These are phyloP conservation scores for Drosophila cardini DNA, from an alignment of 1,140 invertebrate genomes.

Conservation along the genomic window DNA sequence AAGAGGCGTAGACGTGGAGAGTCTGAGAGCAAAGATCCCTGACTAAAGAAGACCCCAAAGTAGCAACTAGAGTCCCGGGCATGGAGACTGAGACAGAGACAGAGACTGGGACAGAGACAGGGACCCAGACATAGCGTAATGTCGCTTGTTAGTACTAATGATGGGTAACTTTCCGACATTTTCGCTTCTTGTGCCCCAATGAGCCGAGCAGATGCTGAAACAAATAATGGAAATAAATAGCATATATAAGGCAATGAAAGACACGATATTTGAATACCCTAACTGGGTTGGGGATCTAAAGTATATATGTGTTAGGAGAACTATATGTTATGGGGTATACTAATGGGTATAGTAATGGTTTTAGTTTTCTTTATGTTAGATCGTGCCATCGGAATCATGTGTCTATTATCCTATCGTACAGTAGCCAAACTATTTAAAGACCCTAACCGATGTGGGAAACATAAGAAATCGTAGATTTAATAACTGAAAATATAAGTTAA, in stretches of 20 bases:
- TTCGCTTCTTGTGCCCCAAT: slow-evolving; percentile 15
- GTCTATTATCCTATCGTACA: too few species aligned
- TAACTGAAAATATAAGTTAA: too few species aligned
- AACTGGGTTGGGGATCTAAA: background rate
- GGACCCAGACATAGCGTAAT: slow-evolving; percentile 51
- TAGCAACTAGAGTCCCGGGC: background rate
- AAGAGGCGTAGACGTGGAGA: slow-evolving; percentile 4
- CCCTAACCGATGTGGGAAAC: too few species aligned
- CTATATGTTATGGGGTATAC: too few species aligned
- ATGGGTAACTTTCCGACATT: slow-evolving; percentile 59
- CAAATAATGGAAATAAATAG: slow-evolving; percentile 23
- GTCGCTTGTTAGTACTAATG: slow-evolving; percentile 82
- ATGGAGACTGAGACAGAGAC: background rate
- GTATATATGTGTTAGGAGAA: too few species aligned
- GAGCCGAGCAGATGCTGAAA: slow-evolving; percentile 29
- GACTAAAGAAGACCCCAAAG: slow-evolving; percentile 17
- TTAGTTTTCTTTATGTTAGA: too few species aligned
- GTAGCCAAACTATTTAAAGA: too few species aligned
- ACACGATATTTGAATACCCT: slow-evolving; percentile 25
- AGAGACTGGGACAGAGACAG: background rate
- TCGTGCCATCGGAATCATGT: too few species aligned
- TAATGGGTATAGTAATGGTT: too few species aligned
- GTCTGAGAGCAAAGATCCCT: slow-evolving; percentile 47
- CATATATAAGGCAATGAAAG: background rate
- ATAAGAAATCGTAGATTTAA: too few species aligned